A percentile compares a stretch with the other conserved stretches of the same genome.
These are phyloP conservation scores for Laspeyria flexula DNA, from an alignment of 2,888 invertebrate genomes.

Conservation along the genomic window DNA sequence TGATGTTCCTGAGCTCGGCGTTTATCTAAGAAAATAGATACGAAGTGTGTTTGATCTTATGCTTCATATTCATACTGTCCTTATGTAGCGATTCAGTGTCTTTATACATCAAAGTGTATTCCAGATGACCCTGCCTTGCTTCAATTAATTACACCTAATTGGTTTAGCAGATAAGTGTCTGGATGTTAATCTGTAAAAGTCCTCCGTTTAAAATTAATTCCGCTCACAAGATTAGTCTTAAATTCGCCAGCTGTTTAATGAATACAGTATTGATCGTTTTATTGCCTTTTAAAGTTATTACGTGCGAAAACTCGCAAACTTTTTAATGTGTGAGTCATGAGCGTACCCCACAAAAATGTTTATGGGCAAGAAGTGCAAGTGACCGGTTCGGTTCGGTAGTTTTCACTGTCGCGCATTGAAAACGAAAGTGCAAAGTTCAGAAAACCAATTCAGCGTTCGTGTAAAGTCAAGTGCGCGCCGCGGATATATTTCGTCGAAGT, in stretches of 20 bases:
- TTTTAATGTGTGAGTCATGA: constrained; percentile 3
- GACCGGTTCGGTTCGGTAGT: constrained; percentile 27
- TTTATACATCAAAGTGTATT: neutral
- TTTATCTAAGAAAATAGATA: constrained; percentile 19
- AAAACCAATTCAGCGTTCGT: constrained; percentile 47
- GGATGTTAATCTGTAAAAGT: neutral
- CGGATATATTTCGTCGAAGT: constrained; percentile 65
- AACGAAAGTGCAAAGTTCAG: constrained; percentile 62
- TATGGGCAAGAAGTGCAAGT: constrained; percentile 29
- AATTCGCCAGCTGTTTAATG: neutral
- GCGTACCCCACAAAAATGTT: constrained; percentile 5
- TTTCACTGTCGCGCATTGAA: constrained; percentile 50
- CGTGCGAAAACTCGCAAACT: neutral
- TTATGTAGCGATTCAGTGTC: no score
- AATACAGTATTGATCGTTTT: neutral
- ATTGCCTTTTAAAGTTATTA: constrained; percentile 1
- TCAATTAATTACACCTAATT: constrained; percentile 10
- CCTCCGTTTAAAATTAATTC: neutral
- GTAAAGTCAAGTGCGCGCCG: constrained; percentile 44
- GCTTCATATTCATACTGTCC: no score
- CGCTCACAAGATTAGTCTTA: neutral
- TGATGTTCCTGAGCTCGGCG: constrained; percentile 44
- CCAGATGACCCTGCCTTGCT: constrained; percentile 9
- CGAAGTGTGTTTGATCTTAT: no score
- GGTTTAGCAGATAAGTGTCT: neutral